Evolutionary conservation across 2,888 invertebrate genomes (phyloP), one percentile per base, ranked within the genome.

Genomic region (Mycalesis mineus): DNA sequence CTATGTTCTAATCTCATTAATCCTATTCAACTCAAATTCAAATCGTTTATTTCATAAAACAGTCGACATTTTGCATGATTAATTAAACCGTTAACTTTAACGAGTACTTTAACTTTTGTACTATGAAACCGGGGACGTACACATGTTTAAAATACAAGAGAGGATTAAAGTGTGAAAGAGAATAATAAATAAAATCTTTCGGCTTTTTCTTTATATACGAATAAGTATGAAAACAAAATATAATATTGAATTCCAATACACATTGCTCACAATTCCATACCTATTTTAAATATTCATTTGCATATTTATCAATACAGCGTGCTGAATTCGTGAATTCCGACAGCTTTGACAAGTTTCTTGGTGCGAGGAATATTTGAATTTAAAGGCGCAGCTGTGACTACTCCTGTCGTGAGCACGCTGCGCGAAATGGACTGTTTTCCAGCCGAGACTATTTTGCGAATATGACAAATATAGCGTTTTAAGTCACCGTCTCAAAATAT

Each of bases 311-410:
- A 41, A 55, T 42, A 42, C 14, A 29, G 1, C 8, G 28, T 4
- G 5, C 22, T 51, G 31, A 51, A 40, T 49, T 52, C 9, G 22
- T 44, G 44, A 44, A 44, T 52, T 49, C 48, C 45, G 54, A 40
- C 49, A 50, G 56, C 47, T 50, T 50, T 58, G 58, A 58, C 53
- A 61, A 58, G 50, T 61, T 58, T 51, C 58, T 54, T 48, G 44
- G 47, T 45, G 31, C 58, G 49, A 33, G 48, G 57, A 52, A 55
- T 41, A 61, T 61, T 57, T 50, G 58, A 63, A 61, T 59, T 54
- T 58, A 53, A 60, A 60, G 52, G 47, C 58, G 51, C 64, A 66
- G 61, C 61, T 60, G 64, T 47, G 59, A 58, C 61, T 60, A 61
- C 62, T 36, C 60, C 55, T 60, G 62, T 58, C 60, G 55, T 42